Base-by-base conservation (phyloP, 2,797 vertebrate genomes). In the Onychomys torridus region DNA sequence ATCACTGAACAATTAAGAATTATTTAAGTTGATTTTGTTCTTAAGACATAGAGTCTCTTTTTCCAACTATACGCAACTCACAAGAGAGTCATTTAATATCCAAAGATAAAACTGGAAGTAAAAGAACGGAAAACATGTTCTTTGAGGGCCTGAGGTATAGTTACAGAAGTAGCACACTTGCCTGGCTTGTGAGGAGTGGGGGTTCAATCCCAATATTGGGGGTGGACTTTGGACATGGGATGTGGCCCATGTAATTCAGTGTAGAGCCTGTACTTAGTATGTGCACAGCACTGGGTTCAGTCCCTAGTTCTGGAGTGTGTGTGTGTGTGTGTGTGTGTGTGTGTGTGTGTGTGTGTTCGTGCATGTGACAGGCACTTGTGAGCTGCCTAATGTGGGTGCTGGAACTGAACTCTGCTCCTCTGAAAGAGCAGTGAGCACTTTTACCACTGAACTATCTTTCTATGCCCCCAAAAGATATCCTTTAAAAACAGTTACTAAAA, bases 61-160 rank as follows among this genome's bases (percentile, higher is more conserved):
- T 85, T 29, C 83, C 25, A 93, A 82, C 9, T 89, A 69, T 12
- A 43, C 29, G 19, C 29, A 76, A 4, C 91, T n/a, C 89, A 67
- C 40, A 89, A 77, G 27, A 90, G 55, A 89, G 43, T 43, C 46
- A 82, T 19, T 82, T 76, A 82, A 63, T 19, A 61, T 57, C 34
- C 34, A 92, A 83, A 93, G 65, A 91, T 61, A 91, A 81, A 69
- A 65, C 23, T 46, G n/a, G 95, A 91, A 88, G 32, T n/a, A 27
- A 96, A 91, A 86, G 34, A 43, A 40, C 46, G 3, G 8, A 46
- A 88, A 92, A 52, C 23, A 25, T 86, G 73, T 59, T 86, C 52
- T 34, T 71, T 63, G 23, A 49, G 25, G 27, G 43, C 27, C 71
- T 49, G 25, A 32, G 43, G 27, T 77, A 14, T 29, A 49, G 40